Evolutionary conservation across 2,888 invertebrate species (phyloP).

Genomic region (Ennomos quercinarius): DNA sequence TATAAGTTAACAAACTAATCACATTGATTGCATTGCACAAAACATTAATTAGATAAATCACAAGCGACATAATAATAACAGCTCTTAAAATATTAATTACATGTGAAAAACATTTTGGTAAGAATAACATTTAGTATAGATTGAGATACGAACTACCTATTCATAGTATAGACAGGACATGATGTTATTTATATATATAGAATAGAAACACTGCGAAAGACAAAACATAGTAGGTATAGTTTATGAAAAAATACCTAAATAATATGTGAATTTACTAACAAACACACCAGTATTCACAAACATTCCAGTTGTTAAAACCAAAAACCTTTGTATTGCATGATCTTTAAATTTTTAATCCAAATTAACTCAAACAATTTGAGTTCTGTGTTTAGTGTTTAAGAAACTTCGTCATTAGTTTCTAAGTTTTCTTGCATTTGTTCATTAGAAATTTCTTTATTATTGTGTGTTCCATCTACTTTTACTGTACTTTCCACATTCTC

Average conservation of each 20-base stretch:
- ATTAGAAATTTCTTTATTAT: slow-evolving; percentile 1
- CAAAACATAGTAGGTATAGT: no score
- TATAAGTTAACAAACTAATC: slow-evolving; percentile 15
- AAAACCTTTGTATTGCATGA: no score
- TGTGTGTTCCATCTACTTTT: slow-evolving; percentile 11
- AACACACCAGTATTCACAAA: no score
- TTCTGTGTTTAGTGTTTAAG: not conserved
- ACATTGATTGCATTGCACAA: slow-evolving; percentile 36
- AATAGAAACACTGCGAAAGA: not conserved
- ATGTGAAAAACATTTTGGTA: slow-evolving; percentile 9
- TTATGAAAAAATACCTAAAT: no score
- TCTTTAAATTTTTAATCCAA: not conserved
- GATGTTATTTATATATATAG: not conserved
- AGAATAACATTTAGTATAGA: slow-evolving; percentile 13
- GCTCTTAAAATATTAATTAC: slow-evolving; percentile 7
- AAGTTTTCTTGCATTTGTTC: not conserved
- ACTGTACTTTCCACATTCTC: slow-evolving; percentile 20
- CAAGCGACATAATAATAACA: slow-evolving; percentile 10
- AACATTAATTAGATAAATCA: slow-evolving; percentile 1
- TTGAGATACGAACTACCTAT: not conserved
- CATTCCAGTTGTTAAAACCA: no score
- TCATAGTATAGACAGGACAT: slow-evolving; percentile 1
- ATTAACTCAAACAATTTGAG: not conserved
- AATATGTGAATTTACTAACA: no score
- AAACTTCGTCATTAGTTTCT: slow-evolving; percentile 1